These are phyloP conservation scores for Grammomys surdaster DNA, from an alignment of 2,113 vertebrate genomes.

Conservation along the genomic window DNA sequence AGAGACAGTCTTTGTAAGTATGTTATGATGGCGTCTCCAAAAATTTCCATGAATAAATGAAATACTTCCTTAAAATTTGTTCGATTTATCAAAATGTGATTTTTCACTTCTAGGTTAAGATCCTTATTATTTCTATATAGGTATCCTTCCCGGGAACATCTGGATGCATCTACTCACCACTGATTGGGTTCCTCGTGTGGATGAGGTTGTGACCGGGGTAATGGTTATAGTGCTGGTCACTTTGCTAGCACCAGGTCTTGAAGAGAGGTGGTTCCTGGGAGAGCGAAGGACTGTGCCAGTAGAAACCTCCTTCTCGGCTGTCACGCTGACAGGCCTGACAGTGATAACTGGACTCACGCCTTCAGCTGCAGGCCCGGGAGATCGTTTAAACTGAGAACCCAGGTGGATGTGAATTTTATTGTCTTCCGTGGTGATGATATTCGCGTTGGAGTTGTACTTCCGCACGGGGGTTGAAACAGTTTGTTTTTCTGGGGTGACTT, in stretches of 20 bases:
- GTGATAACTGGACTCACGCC: constrained; percentile 87
- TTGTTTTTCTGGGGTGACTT: constrained; percentile 93
- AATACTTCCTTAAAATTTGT: not conserved
- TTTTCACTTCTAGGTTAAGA: not conserved
- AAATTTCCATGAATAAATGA: constrained; percentile 10
- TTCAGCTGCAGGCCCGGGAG: constrained; percentile 83
- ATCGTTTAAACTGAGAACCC: constrained; percentile 92
- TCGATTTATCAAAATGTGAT: constrained; percentile 2
- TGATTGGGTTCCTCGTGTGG: constrained; percentile 91
- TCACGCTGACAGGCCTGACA: constrained; percentile 88
- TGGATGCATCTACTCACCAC: constrained; percentile 88
- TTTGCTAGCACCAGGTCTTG: constrained; percentile 88
- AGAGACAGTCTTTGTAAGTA: constrained; percentile 12
- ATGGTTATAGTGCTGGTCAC: constrained; percentile 98
- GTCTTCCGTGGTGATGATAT: constrained; percentile 96
- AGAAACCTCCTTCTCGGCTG: constrained; percentile 90
- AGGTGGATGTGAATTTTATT: constrained; percentile 99
- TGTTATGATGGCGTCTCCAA: not conserved
- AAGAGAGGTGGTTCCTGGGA: constrained; percentile 87
- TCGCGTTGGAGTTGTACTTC: constrained; percentile 92
- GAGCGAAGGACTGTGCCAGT: constrained; percentile 93
- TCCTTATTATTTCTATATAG: not conserved
- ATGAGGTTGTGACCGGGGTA: constrained; percentile 90
- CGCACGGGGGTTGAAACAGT: constrained; percentile 85
- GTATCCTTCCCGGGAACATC: not conserved